Base-by-base conservation (phyloP, 2,888 invertebrate genomes). In the Lymantria dispar region DNA sequence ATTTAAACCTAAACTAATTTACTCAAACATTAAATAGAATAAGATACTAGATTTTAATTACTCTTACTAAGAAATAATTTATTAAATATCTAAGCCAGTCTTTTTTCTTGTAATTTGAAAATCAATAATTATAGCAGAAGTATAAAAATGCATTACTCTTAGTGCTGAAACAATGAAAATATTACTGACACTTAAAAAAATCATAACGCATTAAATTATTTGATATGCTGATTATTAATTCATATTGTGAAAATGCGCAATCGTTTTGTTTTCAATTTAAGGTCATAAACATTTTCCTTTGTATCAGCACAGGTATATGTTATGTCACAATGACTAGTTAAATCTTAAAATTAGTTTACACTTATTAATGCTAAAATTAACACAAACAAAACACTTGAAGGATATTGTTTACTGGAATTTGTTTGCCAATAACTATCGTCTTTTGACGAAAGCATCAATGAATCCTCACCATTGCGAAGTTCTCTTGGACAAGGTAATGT, bases 381-480 rank as follows among this genome's bases (percentile, higher is more conserved):
- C 50, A 78, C 61, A 67, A 83, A 53, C 13, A 61, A 54, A 12
- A 78, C 43, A 56, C 72, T 80, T 43, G 79, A 70, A 37, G 75
- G 30, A 50, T 68, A 55, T 46, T 60, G 75, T 43, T 60, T 58
- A 63, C 82, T 76, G 10, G 74, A 77, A 64, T 73, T 85, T 0
- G 78, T 58, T 53, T 75, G 76, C 88, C 88, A 87, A 53, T 78
- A 89, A 46, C 68, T 84, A 67, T 88, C 84, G 10, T 87, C 86
- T 70, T 88, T 87, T 1, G 90, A 86, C 1, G 87, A 89, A 0
- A 90, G 72, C 89, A 91, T 90, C 14, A 88, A 57, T 0, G 90
- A 87, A 50, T 87, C 90, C 72, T 89, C 87, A 1, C 84, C 80
- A 43, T 85, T 87, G 50, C 79, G 82, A 0, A 80, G 44, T 51